Percentiles rank a stretch among this genome's conserved stretches.
phyloP scores from a whole-genome alignment of 2,113 vertebrate genomes.

The Microcebus murinus region DNA sequence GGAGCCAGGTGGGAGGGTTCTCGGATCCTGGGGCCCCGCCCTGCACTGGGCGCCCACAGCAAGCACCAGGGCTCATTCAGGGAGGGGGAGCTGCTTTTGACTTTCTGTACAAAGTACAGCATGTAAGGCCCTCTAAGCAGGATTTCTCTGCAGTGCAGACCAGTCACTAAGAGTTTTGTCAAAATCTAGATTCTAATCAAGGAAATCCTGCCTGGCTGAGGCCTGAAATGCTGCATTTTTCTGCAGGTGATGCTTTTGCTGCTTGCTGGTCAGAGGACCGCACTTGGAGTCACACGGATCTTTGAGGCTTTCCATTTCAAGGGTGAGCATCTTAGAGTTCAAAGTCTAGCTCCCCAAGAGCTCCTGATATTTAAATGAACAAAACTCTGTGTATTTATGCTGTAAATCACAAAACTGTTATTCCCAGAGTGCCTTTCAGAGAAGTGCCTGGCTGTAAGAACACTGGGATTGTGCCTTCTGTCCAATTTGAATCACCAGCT shows the following conservation, averaged over 20 bases:
- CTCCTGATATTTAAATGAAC: slow-evolving; percentile 44
- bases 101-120: neutral
- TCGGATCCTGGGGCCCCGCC: too few species aligned
- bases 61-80: neutral
- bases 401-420: slow-evolving; percentile 60
- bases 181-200: neutral
- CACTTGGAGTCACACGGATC: neutral
- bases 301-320: neutral
- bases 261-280: neutral
- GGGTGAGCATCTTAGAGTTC: neutral
- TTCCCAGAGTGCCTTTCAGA: slow-evolving; percentile 72
- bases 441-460: slow-evolving; percentile 58
- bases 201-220: neutral
- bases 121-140: neutral
- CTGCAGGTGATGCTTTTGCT: neutral
- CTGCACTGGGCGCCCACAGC: neutral
- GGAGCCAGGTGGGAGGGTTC: neutral
- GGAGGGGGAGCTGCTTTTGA: neutral
- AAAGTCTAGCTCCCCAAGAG: slow-evolving; percentile 13
- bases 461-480: slow-evolving; percentile 54
- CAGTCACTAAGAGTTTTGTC: neutral
- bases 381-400: slow-evolving; percentile 12
- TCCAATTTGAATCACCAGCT: slow-evolving; percentile 60
- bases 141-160: neutral
- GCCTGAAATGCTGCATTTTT: neutral